A percentile compares a stretch with the other conserved stretches of the same genome.
Conservation (phyloP, 92 coral and sea anemone genomes). For the Parazoanthus atlanticus region DNA sequence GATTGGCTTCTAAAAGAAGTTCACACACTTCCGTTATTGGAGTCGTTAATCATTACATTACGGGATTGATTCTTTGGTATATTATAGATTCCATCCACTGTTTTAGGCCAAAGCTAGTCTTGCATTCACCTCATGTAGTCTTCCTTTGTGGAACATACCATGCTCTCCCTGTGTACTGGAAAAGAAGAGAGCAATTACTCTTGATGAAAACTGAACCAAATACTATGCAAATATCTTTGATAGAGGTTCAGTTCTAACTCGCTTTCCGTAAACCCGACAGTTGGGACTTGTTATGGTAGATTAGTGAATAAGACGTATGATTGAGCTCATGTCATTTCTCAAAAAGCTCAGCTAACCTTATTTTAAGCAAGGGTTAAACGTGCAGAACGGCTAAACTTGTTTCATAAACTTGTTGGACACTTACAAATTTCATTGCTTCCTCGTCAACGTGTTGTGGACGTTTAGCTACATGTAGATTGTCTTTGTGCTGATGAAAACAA, state of each 20-base stretch:
- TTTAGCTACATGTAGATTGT: too few relatives aligned
- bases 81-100: background rate
- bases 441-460: too few relatives aligned
- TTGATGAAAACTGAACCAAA: background rate
- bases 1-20: background rate
- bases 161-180: background rate
- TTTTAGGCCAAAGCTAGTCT: background rate
- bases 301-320: background rate
- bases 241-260: background rate
- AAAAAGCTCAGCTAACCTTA: too few relatives aligned
- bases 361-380: too few relatives aligned
- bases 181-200: background rate
- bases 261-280: background rate
- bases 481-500: background rate
- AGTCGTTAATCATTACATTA: background rate
- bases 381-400: background rate
- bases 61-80: background rate
- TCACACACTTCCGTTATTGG: background rate
- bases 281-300: background rate
- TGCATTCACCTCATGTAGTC: background rate
- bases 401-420: too few relatives aligned
- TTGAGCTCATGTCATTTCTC: background rate
- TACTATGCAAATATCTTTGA: too few relatives aligned
- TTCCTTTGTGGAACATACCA: background rate
- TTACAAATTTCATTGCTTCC: background rate